A percentile compares a stretch with the other conserved stretches of the same genome.
These are phyloP conservation scores for Hirundo rustica DNA, from an alignment of 2,797 vertebrate species.

Conservation along the genomic window DNA sequence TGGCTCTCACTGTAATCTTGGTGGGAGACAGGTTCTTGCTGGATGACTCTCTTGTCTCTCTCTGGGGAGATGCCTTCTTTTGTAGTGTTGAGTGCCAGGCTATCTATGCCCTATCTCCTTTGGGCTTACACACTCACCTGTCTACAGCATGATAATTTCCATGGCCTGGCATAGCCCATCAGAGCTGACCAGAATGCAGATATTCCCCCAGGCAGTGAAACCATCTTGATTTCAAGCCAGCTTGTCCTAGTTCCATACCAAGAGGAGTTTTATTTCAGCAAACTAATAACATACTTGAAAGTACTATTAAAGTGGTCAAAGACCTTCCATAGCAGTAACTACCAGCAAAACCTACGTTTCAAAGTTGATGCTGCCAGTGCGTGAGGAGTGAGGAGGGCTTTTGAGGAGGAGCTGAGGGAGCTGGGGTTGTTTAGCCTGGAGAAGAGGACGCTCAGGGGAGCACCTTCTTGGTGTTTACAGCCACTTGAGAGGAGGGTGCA, in stretches of 20 bases:
- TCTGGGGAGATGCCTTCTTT: background rate
- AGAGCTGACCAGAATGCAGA: background rate
- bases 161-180: background rate
- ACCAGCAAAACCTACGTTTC: background rate
- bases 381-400: background rate
- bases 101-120: background rate
- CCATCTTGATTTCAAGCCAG: background rate
- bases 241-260: background rate
- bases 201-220: background rate
- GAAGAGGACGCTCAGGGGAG: background rate
- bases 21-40: background rate
- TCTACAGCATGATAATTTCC: background rate
- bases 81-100: background rate
- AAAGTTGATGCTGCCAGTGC: background rate
- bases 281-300: background rate
- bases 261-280: background rate
- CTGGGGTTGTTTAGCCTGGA: background rate
- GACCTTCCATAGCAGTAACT: background rate
- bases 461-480: background rate
- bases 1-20: background rate
- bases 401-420: background rate
- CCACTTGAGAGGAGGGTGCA: background rate
- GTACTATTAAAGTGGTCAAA: background rate
- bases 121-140: background rate
- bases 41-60: background rate